These are phyloP conservation scores for Drosophila monieri DNA, from an alignment of 2,888 invertebrate genomes.

Conservation along the genomic window DNA sequence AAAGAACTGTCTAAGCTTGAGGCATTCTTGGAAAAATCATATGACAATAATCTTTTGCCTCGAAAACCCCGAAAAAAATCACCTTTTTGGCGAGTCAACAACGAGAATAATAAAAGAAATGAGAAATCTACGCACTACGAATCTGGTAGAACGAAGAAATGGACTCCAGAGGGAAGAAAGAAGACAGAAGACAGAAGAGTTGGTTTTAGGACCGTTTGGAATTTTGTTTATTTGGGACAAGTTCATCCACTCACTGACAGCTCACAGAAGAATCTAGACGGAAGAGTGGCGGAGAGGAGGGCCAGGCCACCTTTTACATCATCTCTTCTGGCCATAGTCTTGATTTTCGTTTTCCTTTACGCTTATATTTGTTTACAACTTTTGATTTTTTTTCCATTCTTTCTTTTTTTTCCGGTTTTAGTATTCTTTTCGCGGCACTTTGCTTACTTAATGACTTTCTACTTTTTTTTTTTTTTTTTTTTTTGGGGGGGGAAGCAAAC, in stretches of 20 bases:
- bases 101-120: constrained; percentile 22
- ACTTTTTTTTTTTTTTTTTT: constrained; percentile 55
- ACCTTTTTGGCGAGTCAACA: constrained; percentile 39
- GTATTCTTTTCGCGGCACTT: constrained; percentile 38
- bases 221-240: constrained; percentile 82
- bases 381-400: constrained; percentile 53
- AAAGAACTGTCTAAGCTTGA: constrained; percentile 42
- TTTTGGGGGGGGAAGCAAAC: constrained; percentile 1
- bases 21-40: constrained; percentile 52
- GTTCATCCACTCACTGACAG: constrained; percentile 62
- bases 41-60: constrained; percentile 32
- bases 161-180: constrained; percentile 22
- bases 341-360: constrained; percentile 76
- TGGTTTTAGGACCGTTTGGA: constrained; percentile 55
- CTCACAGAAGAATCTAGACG: constrained; percentile 18
- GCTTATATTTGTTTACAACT: constrained; percentile 82
- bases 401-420: constrained; percentile 31
- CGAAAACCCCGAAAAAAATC: constrained; percentile 17
- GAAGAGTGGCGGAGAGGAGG: not conserved
- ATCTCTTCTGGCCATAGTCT: constrained; percentile 41
- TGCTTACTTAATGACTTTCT: constrained; percentile 74
- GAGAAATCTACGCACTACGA: constrained; percentile 32
- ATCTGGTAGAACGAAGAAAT: constrained; percentile 34
- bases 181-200: constrained; percentile 27
- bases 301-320: constrained; percentile 3